These are phyloP conservation scores for Chrysomallon squamiferum DNA, from an alignment of 1,140 invertebrate genomes.

Conservation along the genomic window DNA sequence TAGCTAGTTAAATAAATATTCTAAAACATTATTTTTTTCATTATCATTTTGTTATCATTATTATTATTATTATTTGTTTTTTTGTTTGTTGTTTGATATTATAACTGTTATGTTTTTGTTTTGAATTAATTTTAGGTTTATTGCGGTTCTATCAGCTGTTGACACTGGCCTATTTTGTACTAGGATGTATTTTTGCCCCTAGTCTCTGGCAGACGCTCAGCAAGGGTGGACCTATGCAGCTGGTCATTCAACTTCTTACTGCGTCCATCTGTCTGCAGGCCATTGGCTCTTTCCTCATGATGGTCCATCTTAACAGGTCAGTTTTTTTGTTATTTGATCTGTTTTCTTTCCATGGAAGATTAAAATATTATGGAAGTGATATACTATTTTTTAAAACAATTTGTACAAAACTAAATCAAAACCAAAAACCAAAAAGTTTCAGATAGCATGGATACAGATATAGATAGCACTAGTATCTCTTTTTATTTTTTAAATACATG, in stretches of 20 bases:
- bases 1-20: not conserved
- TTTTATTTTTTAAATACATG: not conserved
- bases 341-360: not conserved
- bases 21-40: not conserved
- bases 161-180: conserved; percentile 53
- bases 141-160: conserved; percentile 56
- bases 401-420: too few relatives aligned
- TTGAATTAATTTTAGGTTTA: conserved; percentile 52
- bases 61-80: too few relatives aligned
- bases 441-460: too few relatives aligned
- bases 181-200: conserved; percentile 56
- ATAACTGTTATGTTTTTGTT: not conserved
- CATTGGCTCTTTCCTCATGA: conserved; percentile 49
- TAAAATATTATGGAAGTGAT: too few relatives aligned
- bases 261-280: conserved; percentile 48
- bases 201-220: conserved; percentile 47
- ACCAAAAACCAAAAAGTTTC: too few relatives aligned
- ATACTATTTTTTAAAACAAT: too few relatives aligned
- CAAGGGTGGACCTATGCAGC: conserved; percentile 58
- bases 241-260: conserved; percentile 53
- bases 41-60: not conserved
- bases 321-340: not conserved
- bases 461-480: too few relatives aligned
- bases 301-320: conserved; percentile 55
- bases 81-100: too few relatives aligned